phyloP scores from a whole-genome alignment of 2,113 vertebrate species.

The Myodes glareolus region DNA sequence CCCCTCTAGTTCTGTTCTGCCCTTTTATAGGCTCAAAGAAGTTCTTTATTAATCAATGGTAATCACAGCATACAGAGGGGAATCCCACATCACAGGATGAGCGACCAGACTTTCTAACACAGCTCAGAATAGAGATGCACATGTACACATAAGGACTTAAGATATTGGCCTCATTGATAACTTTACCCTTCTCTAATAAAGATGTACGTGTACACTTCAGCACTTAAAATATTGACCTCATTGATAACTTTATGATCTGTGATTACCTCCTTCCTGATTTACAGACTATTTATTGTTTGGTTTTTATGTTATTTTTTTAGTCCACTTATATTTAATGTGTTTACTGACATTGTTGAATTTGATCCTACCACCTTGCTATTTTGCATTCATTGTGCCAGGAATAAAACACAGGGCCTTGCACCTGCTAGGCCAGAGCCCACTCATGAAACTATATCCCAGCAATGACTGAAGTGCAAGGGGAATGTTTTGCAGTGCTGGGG shows the following conservation, averaged over 20 bases:
- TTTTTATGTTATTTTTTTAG: not conserved
- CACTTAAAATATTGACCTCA: not conserved
- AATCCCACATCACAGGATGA: too few relatives aligned
- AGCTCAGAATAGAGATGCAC: not conserved
- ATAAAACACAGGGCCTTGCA: not conserved
- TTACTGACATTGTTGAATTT: not conserved
- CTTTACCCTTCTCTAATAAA: not conserved
- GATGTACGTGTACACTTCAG: not conserved
- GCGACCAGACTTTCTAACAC: not conserved
- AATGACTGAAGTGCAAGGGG: not conserved
- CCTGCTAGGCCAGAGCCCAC: not conserved
- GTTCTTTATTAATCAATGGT: too few relatives aligned
- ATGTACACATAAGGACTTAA: not conserved
- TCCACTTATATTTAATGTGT: not conserved
- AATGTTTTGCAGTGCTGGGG: not conserved
- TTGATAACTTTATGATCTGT: not conserved
- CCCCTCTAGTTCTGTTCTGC: too few relatives aligned
- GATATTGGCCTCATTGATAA: not conserved
- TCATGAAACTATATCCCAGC: not conserved
- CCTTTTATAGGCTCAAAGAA: too few relatives aligned
- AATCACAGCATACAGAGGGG: too few relatives aligned
- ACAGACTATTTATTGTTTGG: not conserved
- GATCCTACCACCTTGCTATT: not conserved
- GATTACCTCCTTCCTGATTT: not conserved
- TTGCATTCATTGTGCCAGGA: not conserved